Evolutionary conservation across 2,888 invertebrate species (phyloP).

Genomic region (Nudaria mundana): DNA sequence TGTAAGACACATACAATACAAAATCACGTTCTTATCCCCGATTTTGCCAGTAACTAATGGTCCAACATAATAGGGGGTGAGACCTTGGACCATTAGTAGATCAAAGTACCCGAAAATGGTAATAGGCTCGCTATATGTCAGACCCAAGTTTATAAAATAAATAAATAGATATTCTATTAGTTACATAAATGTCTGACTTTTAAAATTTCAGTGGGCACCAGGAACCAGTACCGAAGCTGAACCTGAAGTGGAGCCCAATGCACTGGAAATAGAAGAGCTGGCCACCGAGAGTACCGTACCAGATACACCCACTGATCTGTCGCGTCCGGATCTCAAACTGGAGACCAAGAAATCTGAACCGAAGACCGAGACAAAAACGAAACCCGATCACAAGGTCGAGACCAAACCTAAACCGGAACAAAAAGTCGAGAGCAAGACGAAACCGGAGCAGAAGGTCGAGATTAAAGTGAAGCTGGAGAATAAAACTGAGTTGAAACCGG

Average conservation of each 20-base stretch:
- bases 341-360: constrained; percentile 30
- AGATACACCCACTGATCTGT: constrained; percentile 28
- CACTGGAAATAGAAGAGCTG: constrained; percentile 18
- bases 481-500: constrained; percentile 40
- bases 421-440: constrained; percentile 34
- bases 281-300: constrained; percentile 21
- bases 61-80: too few species aligned
- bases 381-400: constrained; percentile 33
- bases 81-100: too few species aligned
- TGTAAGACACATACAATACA: too few species aligned
- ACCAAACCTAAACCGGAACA: constrained; percentile 34
- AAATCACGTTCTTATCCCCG: too few species aligned
- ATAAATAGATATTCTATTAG: too few species aligned
- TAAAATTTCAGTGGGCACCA: constrained; percentile 60
- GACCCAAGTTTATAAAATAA: too few species aligned
- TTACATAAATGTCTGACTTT: too few species aligned
- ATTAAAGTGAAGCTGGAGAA: constrained; percentile 30
- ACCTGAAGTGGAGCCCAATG: constrained; percentile 25
- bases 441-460: constrained; percentile 35
- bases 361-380: constrained; percentile 28
- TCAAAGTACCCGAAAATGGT: too few species aligned
- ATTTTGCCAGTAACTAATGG: too few species aligned
- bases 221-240: constrained; percentile 52
- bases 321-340: constrained; percentile 24
- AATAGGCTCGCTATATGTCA: too few species aligned